phyloP scores from a whole-genome alignment of 2,797 vertebrate genomes.

The Adelosebastes latens region DNA sequence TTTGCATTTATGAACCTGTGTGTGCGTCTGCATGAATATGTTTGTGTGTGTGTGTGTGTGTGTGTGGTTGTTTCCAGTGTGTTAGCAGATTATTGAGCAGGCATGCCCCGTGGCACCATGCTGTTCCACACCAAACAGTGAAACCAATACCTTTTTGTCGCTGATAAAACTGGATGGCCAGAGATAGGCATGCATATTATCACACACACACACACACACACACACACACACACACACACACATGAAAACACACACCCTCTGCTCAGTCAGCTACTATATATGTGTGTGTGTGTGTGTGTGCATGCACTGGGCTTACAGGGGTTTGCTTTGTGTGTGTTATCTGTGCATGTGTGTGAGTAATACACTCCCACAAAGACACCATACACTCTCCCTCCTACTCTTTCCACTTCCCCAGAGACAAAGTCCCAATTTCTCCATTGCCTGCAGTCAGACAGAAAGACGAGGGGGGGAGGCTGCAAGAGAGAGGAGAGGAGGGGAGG shows the following conservation, averaged over 20 bases:
- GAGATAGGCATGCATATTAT: constrained; percentile 81
- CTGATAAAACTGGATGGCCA: constrained; percentile 75
- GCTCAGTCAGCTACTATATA: constrained; percentile 5
- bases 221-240: constrained; percentile 28
- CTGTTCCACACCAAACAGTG: constrained; percentile 73
- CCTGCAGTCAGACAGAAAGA: constrained; percentile 67
- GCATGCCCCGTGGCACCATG: constrained; percentile 70
- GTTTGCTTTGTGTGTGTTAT: constrained; percentile 61
- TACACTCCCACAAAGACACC: constrained; percentile 70
- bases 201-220: constrained; percentile 28
- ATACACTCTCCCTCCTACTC: constrained; percentile 66
- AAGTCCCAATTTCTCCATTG: constrained; percentile 76
- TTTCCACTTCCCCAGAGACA: constrained; percentile 73
- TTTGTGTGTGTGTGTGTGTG: constrained; percentile 5
- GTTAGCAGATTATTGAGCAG: constrained; percentile 73
- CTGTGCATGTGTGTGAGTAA: constrained; percentile 59
- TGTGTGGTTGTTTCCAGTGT: constrained; percentile 24
- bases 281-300: constrained; percentile 17
- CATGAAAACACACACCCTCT: background rate
- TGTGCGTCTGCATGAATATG: background rate
- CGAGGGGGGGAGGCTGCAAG: background rate
- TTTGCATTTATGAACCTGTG: constrained; percentile 37
- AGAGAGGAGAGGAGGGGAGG: background rate
- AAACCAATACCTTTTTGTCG: constrained; percentile 75
- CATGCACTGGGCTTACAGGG: constrained; percentile 18